Conservation (phyloP, 2,797 vertebrate species). For the Leptoclinus maculatus region DNA sequence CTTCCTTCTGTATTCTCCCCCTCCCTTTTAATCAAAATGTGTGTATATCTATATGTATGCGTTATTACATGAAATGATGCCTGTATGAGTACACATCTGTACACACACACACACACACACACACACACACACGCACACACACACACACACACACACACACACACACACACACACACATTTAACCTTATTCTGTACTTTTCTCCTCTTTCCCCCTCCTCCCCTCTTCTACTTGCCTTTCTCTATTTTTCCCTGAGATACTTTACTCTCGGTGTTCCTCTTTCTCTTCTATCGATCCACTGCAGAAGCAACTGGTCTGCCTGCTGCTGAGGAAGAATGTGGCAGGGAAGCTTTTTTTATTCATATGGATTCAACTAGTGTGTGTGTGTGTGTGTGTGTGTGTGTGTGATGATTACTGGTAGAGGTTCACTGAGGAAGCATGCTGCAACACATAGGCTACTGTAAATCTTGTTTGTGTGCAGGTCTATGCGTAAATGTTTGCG, state of each 20-base stretch:
- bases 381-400: conserved; percentile 31
- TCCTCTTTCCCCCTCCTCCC: background rate
- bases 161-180: background rate
- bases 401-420: conserved; percentile 20
- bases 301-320: conserved; percentile 54
- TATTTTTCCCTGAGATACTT: conserved; percentile 17
- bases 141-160: too few species aligned
- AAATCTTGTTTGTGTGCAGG: conserved; percentile 15
- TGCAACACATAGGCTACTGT: conserved; percentile 22
- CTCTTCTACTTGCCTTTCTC: conserved; percentile 32
- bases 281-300: conserved; percentile 53
- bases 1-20: background rate
- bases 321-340: conserved; percentile 45
- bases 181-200: background rate
- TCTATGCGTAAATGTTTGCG: conserved; percentile 1
- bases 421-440: conserved; percentile 25
- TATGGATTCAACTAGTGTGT: conserved; percentile 48
- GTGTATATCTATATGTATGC: background rate
- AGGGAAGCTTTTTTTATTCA: conserved; percentile 39
- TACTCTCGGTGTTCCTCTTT: conserved; percentile 41
- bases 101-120: too few species aligned
- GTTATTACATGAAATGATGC: background rate
- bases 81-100: background rate
- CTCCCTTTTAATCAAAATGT: too few species aligned
- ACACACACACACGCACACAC: too few species aligned